phyloP scores from a whole-genome alignment of 2,888 invertebrate species.

The Mesorhabditis spiculigera region DNA sequence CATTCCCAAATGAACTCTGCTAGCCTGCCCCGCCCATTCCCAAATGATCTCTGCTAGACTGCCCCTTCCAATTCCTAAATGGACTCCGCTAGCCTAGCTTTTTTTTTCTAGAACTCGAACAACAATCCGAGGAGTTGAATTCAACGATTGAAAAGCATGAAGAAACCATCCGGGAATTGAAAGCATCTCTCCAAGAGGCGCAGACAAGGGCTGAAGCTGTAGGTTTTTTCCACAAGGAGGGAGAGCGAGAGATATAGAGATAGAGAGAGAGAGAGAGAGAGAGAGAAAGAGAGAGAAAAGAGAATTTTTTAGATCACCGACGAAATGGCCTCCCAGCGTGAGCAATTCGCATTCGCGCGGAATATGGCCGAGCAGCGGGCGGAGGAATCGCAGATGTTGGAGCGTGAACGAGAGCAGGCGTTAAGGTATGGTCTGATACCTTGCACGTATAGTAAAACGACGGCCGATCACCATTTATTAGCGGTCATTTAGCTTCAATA shows the following conservation, averaged over 20 bases:
- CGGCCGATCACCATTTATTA: too few species aligned
- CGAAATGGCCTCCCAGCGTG: not conserved
- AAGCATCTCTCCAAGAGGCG: not conserved
- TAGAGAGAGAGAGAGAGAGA: not conserved
- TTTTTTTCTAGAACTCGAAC: not conserved
- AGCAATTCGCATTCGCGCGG: not conserved
- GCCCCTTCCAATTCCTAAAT: too few species aligned
- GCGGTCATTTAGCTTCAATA: too few species aligned
- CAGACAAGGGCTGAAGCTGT: slow-evolving; percentile 9
- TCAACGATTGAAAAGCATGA: not conserved
- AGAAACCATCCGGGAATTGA: not conserved
- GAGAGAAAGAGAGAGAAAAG: not conserved
- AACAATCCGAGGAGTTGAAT: slow-evolving; percentile 2
- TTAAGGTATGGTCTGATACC: not conserved
- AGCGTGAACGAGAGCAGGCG: not conserved
- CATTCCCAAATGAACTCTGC: too few species aligned
- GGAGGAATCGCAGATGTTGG: not conserved
- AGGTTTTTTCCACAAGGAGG: not conserved
- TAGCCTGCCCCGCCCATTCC: too few species aligned
- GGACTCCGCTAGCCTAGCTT: too few species aligned
- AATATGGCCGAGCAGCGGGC: not conserved
- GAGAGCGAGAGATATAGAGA: not conserved
- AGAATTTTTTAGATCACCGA: too few species aligned
- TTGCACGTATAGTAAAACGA: too few species aligned
- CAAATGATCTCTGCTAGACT: too few species aligned